phyloP scores from a whole-genome alignment of 2,888 invertebrate species.

The Tuta absoluta region DNA sequence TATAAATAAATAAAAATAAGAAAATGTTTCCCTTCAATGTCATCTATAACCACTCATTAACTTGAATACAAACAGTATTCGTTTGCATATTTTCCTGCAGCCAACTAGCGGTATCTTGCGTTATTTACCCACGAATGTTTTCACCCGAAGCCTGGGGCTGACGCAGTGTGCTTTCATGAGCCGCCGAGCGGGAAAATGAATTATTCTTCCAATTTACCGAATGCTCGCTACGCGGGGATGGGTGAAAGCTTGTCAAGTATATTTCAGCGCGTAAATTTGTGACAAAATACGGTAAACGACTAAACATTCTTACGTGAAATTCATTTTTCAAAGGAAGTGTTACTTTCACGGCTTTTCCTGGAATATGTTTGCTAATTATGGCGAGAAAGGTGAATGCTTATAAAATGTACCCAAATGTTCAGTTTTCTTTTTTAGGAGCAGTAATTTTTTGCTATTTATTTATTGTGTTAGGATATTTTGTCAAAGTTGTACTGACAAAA shows the following conservation, averaged over 20 bases:
- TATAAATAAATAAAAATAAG: no score
- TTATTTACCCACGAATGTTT: background rate
- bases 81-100: no score
- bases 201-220: constrained; percentile 71
- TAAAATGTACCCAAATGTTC: no score
- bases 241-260: constrained; percentile 11
- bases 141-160: constrained; percentile 34
- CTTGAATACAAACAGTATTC: no score
- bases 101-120: background rate
- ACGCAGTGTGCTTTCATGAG: constrained; percentile 57
- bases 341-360: background rate
- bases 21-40: no score
- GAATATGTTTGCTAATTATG: no score
- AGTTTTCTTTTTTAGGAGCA: no score
- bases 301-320: background rate
- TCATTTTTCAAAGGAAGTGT: background rate
- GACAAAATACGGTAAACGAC: background rate
- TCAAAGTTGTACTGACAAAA: no score
- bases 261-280: constrained; percentile 9
- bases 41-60: no score
- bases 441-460: no score
- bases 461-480: no score
- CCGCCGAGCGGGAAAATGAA: constrained; percentile 70
- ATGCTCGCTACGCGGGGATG: constrained; percentile 35
- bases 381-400: no score